These are phyloP conservation scores for Mus minutoides DNA, from an alignment of 2,797 vertebrate species.

Conservation along the genomic window DNA sequence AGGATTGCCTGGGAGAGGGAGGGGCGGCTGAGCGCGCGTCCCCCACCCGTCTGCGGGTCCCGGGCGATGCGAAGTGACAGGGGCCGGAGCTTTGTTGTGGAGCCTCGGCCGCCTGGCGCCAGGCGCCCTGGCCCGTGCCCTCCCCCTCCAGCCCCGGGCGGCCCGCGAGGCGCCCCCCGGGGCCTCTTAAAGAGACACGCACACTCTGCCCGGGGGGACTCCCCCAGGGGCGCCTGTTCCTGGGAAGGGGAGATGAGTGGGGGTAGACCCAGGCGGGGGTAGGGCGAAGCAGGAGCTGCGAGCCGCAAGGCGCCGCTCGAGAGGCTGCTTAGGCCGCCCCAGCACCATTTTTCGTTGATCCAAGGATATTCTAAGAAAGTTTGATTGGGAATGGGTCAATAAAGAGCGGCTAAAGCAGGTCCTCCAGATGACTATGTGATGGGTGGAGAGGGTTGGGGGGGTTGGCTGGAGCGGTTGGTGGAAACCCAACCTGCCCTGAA, in stretches of 20 bases:
- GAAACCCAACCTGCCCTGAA: neutral
- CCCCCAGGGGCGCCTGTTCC: slow-evolving; percentile 71
- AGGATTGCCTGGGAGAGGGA: slow-evolving; percentile 20
- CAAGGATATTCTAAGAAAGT: slow-evolving; percentile 12
- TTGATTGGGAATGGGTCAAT: neutral
- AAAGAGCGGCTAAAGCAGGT: neutral
- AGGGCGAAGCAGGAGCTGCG: neutral
- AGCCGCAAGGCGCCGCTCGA: neutral
- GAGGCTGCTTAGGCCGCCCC: slow-evolving; percentile 5
- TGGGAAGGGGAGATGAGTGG: slow-evolving; percentile 18
- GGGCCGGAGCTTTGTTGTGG: slow-evolving; percentile 92
- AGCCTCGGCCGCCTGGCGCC: slow-evolving; percentile 94
- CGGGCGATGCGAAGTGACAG: slow-evolving; percentile 94
- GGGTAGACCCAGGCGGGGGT: slow-evolving; percentile 55
- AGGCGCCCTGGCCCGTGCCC: slow-evolving; percentile 82
- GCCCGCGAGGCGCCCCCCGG: slow-evolving; percentile 72
- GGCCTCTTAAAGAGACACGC: slow-evolving; percentile 82
- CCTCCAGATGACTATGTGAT: neutral
- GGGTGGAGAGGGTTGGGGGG: neutral
- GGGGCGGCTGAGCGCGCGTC: slow-evolving; percentile 79
- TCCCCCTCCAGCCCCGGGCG: slow-evolving; percentile 69
- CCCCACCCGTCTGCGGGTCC: slow-evolving; percentile 87
- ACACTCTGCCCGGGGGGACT: slow-evolving; percentile 59
- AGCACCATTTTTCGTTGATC: slow-evolving; percentile 54
- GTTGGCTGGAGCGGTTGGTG: neutral